Percentiles rank a stretch among this genome's conserved stretches.
Evolutionary conservation across 2,888 invertebrate species (phyloP).

Genomic region (Troilus luridus): DNA sequence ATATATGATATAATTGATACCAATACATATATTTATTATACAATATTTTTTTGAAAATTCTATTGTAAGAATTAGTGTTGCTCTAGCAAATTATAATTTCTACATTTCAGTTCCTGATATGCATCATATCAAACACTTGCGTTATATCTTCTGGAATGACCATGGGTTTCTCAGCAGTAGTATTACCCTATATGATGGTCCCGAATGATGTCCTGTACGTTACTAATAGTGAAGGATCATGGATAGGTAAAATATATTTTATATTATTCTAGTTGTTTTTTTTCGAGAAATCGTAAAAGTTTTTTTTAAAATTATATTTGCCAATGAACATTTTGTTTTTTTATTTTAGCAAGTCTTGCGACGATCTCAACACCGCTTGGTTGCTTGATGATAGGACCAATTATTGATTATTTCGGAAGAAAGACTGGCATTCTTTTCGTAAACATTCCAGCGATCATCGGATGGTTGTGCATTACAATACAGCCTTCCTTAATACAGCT

Average conservation of each 20-base stretch:
- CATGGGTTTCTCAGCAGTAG: slow-evolving; percentile 65
- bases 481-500: slow-evolving; percentile 62
- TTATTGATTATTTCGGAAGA: slow-evolving; percentile 66
- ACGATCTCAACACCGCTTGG: slow-evolving; percentile 66
- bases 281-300: no score
- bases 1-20: no score
- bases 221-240: slow-evolving; percentile 63
- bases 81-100: not conserved
- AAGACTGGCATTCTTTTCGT: slow-evolving; percentile 64
- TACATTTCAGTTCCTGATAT: slow-evolving; percentile 62
- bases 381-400: slow-evolving; percentile 65
- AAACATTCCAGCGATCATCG: slow-evolving; percentile 65
- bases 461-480: slow-evolving; percentile 65
- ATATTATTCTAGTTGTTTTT: not conserved
- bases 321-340: slow-evolving; percentile 18
- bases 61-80: not conserved
- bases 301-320: not conserved
- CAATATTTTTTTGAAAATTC: not conserved
- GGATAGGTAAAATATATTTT: slow-evolving; percentile 64
- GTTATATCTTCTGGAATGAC: slow-evolving; percentile 65
- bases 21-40: no score
- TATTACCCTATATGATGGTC: slow-evolving; percentile 65
- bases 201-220: slow-evolving; percentile 63
- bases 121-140: slow-evolving; percentile 63
- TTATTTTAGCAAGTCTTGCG: slow-evolving; percentile 65